phyloP scores from a whole-genome alignment of 1,140 invertebrate species.

The Formica exsecta region DNA sequence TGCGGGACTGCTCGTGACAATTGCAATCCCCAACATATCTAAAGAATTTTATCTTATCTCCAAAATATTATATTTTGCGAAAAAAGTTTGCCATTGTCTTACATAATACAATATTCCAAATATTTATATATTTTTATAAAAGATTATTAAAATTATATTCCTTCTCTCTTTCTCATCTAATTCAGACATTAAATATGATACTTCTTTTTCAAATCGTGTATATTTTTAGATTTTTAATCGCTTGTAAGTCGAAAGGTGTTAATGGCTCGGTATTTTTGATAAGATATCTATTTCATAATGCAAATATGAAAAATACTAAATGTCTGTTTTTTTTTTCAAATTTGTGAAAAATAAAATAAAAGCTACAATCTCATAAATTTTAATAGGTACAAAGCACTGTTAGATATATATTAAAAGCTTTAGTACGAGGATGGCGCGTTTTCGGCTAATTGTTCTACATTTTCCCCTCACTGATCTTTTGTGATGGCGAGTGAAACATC shows the following conservation, averaged over 20 bases:
- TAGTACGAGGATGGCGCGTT: not conserved
- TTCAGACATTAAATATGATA: not conserved
- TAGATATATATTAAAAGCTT: not conserved
- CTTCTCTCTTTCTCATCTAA: not conserved
- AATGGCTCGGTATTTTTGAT: no score
- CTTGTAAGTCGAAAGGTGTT: not conserved
- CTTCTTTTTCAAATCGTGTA: not conserved
- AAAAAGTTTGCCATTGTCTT: not conserved
- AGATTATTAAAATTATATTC: not conserved
- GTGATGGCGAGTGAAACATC: not conserved
- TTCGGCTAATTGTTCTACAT: not conserved
- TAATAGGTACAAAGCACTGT: not conserved
- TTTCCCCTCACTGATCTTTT: not conserved
- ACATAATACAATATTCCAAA: not conserved
- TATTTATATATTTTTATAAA: not conserved
- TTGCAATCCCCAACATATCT: not conserved
- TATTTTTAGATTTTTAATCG: not conserved
- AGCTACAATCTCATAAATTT: not conserved
- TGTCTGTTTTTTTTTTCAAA: not conserved
- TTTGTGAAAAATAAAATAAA: not conserved
- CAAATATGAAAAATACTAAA: not conserved
- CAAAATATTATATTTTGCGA: constrained; percentile 16
- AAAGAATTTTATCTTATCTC: not conserved
- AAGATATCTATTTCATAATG: not conserved
- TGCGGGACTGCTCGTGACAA: not conserved